Conservation (phyloP, 1,140 invertebrate species). For the Drosophila kepulauana region DNA sequence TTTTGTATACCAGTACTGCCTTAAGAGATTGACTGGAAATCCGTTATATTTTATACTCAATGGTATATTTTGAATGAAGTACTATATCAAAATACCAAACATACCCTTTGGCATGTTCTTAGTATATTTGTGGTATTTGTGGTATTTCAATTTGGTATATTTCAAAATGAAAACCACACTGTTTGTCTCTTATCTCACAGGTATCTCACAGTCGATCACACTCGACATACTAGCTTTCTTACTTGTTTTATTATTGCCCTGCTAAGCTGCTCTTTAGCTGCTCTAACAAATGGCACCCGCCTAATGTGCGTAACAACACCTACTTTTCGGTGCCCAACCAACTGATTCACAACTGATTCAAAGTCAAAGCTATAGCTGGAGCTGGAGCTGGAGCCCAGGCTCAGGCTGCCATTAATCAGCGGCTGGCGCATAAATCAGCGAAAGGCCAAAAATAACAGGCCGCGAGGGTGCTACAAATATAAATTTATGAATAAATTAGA, state of each 20-base stretch:
- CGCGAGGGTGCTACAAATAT: conserved; percentile 76
- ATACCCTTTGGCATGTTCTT: too few relatives aligned
- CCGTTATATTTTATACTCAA: too few relatives aligned
- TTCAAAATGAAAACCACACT: too few relatives aligned
- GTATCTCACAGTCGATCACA: too few relatives aligned
- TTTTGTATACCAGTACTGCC: too few relatives aligned
- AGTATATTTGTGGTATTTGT: too few relatives aligned
- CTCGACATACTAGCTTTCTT: too few relatives aligned
- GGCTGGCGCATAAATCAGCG: conserved; percentile 69
- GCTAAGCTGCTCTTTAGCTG: neutral
- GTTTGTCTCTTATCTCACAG: too few relatives aligned
- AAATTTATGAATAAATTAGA: conserved; percentile 84
- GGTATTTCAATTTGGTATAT: too few relatives aligned
- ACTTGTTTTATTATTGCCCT: neutral
- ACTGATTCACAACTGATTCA: conserved; percentile 67
- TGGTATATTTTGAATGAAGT: too few relatives aligned
- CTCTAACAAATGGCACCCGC: conserved; percentile 11
- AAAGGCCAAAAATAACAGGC: conserved; percentile 39
- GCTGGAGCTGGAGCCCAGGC: conserved; percentile 13
- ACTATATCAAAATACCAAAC: too few relatives aligned
- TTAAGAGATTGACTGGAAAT: too few relatives aligned
- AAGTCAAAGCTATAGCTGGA: conserved; percentile 3
- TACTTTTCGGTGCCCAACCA: conserved; percentile 49
- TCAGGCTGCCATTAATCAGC: conserved; percentile 75
- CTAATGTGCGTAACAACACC: conserved; percentile 80